phyloP scores from a whole-genome alignment of 2,888 invertebrate genomes.

The Achlya flavicornis region DNA sequence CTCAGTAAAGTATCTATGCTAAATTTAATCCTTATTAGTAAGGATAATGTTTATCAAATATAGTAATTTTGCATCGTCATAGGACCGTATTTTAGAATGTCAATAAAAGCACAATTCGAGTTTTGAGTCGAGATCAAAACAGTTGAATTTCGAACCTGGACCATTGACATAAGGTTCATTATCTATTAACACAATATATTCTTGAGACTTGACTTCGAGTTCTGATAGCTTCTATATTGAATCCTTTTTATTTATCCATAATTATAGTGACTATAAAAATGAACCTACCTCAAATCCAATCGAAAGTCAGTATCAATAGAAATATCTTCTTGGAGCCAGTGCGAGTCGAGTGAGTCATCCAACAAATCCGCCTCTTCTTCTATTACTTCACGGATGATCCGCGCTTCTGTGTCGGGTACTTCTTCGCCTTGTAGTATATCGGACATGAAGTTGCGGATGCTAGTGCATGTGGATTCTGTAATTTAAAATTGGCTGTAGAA shows the following conservation, averaged over 20 bases:
- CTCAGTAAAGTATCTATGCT: too few species aligned
- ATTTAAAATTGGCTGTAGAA: slow-evolving; percentile 17
- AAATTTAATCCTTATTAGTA: too few species aligned
- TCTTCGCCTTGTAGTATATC: slow-evolving; percentile 68
- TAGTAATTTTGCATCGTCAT: too few species aligned
- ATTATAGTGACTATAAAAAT: slow-evolving; percentile 10
- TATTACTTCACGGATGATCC: slow-evolving; percentile 69
- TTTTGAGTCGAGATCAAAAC: too few species aligned
- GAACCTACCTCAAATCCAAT: slow-evolving; percentile 61
- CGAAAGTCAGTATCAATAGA: slow-evolving; percentile 62
- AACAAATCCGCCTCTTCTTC: slow-evolving; percentile 71
- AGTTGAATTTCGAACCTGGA: too few species aligned
- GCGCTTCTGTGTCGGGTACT: slow-evolving; percentile 65
- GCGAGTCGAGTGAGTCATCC: slow-evolving; percentile 74
- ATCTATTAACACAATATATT: too few species aligned
- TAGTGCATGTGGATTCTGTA: slow-evolving; percentile 76
- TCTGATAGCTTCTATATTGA: too few species aligned
- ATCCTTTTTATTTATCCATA: not conserved
- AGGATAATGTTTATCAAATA: too few species aligned
- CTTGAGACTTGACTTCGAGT: too few species aligned
- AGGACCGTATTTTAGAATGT: too few species aligned
- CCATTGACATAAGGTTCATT: too few species aligned
- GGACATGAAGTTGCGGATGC: slow-evolving; percentile 75
- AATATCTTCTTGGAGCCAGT: slow-evolving; percentile 72
- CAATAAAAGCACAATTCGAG: too few species aligned